A percentile compares a stretch with the other conserved stretches of the same genome.
Conservation (phyloP, 1,140 invertebrate species). For the Plectus sambesii region DNA sequence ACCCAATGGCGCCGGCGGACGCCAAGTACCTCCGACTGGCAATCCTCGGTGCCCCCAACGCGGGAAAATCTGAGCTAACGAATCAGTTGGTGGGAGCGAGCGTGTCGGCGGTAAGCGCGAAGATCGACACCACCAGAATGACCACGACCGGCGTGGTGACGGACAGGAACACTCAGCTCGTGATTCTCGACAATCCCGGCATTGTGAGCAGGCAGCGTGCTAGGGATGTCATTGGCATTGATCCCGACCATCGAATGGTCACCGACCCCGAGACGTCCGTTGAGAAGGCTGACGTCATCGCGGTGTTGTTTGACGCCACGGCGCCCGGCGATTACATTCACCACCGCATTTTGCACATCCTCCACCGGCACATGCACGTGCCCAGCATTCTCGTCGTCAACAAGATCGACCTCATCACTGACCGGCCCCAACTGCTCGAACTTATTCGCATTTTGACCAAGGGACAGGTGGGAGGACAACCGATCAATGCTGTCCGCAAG, state of each 20-base stretch:
- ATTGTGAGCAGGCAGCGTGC: conserved; percentile 36
- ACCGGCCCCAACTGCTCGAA: conserved; percentile 24
- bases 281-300: conserved; percentile 21
- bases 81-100: conserved; percentile 33
- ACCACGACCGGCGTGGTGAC: conserved; percentile 31
- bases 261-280: conserved; percentile 39
- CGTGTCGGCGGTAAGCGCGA: conserved; percentile 42
- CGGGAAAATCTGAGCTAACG: conserved; percentile 41
- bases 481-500: conserved; percentile 11
- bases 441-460: conserved; percentile 27
- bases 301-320: conserved; percentile 24
- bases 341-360: conserved; percentile 39
- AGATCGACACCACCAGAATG: conserved; percentile 39
- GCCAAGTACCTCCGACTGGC: conserved; percentile 36
- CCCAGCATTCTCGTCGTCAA: conserved; percentile 36
- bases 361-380: conserved; percentile 38
- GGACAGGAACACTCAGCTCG: conserved; percentile 33
- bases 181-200: conserved; percentile 42
- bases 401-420: conserved; percentile 38
- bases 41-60: conserved; percentile 41
- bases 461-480: conserved; percentile 21
- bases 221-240: conserved; percentile 27
- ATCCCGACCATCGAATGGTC: conserved; percentile 32
- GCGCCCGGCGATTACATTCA: conserved; percentile 36
- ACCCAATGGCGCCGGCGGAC: too few species aligned